A percentile compares a stretch with the other conserved stretches of the same genome.
These are phyloP conservation scores for Pseudomugil gertrudae DNA, from an alignment of 2,797 vertebrate species.

Conservation along the genomic window DNA sequence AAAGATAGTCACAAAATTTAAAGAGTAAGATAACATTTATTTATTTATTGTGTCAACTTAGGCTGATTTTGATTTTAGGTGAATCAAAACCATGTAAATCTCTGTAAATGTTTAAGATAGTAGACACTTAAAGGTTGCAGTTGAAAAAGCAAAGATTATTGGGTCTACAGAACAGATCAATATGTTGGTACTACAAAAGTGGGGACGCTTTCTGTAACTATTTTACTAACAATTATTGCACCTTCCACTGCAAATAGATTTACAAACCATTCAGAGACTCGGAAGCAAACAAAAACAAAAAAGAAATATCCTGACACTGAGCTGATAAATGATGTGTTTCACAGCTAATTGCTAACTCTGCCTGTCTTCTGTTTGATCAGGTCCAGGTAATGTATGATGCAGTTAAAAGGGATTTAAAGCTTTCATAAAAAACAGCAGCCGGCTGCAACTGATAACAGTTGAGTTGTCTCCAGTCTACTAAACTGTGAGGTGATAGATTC, in stretches of 20 bases:
- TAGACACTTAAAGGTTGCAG: background rate
- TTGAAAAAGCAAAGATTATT: background rate
- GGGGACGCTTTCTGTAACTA: background rate
- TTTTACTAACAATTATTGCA: background rate
- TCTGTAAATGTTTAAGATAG: constrained; percentile 1
- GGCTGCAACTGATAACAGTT: background rate
- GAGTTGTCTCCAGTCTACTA: constrained; percentile 5
- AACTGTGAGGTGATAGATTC: constrained; percentile 8
- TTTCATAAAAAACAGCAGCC: constrained; percentile 7
- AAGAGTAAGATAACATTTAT: no score
- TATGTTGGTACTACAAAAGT: no score
- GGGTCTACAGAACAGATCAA: background rate
- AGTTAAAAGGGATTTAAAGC: background rate
- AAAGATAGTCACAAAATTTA: no score
- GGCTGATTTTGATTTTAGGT: constrained; percentile 12
- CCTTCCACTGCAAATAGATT: background rate
- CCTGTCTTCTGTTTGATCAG: background rate
- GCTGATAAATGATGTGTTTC: background rate
- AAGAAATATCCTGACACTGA: background rate
- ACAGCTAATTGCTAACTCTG: background rate
- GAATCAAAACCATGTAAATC: constrained; percentile 26
- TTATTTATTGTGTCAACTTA: no score
- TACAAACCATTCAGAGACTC: background rate
- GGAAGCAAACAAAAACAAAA: background rate
- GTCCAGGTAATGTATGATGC: background rate